Percentiles rank a stretch among this genome's conserved stretches.
Conservation (phyloP, 2,113 vertebrate species). For the Eublepharis macularius region DNA sequence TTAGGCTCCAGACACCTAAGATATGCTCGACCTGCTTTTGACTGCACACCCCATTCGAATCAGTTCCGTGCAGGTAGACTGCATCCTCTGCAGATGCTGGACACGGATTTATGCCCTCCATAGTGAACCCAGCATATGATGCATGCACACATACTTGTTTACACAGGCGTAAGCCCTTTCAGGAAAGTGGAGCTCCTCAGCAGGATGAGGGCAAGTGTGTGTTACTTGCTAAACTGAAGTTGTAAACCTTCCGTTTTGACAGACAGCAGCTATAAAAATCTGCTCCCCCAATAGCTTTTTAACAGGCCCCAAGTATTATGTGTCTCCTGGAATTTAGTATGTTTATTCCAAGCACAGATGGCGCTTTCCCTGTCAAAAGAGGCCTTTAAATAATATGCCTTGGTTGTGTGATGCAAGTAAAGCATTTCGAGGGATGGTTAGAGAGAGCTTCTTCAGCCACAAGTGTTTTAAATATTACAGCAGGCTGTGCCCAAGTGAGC, state of each 20-base stretch:
- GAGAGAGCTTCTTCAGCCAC: not conserved
- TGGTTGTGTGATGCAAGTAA: not conserved
- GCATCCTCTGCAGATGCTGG: no score
- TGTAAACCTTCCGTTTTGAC: not conserved
- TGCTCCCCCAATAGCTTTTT: not conserved
- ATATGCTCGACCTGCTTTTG: not conserved
- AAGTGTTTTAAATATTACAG: rapidly evolving
- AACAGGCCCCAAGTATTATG: not conserved
- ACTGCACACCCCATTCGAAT: not conserved
- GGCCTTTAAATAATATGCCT: not conserved
- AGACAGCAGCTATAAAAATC: not conserved
- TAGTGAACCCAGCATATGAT: not conserved
- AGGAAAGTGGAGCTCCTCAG: not conserved
- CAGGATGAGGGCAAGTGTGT: not conserved
- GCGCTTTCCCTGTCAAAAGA: not conserved
- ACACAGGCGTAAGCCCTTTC: not conserved
- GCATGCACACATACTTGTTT: not conserved
- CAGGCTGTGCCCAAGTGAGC: not conserved
- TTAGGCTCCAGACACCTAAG: no score
- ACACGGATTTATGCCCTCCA: not conserved
- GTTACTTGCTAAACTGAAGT: not conserved
- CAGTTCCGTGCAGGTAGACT: not conserved
- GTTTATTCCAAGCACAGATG: not conserved
- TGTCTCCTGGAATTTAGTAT: not conserved
- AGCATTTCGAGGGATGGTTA: not conserved